These are phyloP conservation scores for Chloroceryle aenea DNA, from an alignment of 2,113 vertebrate species.

Conservation along the genomic window DNA sequence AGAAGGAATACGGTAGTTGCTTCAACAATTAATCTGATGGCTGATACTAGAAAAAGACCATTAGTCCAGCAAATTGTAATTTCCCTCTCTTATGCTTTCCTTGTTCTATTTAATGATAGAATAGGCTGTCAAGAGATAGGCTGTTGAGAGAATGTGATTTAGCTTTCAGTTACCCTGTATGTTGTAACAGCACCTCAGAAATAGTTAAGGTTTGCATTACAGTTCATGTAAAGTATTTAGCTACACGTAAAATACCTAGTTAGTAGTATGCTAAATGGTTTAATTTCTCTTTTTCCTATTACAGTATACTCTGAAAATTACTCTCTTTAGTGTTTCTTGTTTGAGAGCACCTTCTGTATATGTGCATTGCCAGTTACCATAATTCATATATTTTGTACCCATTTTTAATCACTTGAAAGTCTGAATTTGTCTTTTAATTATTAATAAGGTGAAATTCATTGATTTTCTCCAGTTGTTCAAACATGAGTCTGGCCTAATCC, in stretches of 20 bases:
- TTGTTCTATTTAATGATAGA: not conserved
- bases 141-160: conserved; percentile 35
- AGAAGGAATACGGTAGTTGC: not conserved
- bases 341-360: conserved; percentile 27
- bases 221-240: not conserved
- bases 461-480: conserved; percentile 87
- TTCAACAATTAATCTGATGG: not conserved
- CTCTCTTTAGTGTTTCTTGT: not conserved
- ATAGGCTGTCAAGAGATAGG: not conserved
- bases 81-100: not conserved
- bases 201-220: conserved; percentile 33
- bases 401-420: conserved; percentile 80
- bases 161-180: not conserved
- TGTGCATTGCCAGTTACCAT: conserved; percentile 33
- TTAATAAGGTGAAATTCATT: conserved; percentile 87
- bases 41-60: not conserved
- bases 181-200: not conserved
- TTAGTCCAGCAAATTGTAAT: not conserved
- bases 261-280: not conserved
- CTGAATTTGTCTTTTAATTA: conserved; percentile 85
- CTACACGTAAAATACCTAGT: not conserved
- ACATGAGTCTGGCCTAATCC: conserved; percentile 82
- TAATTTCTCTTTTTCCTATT: not conserved
- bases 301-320: not conserved
- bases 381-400: conserved; percentile 70